phyloP scores from a whole-genome alignment of 2,797 vertebrate genomes.

The Craterocephalus amniculus region DNA sequence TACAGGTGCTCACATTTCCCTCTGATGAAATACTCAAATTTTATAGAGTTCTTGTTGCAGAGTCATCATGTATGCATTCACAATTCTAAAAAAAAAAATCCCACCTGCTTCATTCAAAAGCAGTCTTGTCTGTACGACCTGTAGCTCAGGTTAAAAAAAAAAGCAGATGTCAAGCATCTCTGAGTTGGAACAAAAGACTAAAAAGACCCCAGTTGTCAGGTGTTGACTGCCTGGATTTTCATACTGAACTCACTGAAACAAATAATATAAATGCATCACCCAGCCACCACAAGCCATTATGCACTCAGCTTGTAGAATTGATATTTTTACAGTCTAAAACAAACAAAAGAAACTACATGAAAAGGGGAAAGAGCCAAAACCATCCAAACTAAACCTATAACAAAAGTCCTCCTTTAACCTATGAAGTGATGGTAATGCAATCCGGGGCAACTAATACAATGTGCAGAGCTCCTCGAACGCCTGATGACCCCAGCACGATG shows the following conservation, averaged over 20 bases:
- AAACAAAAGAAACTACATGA: conserved; percentile 44
- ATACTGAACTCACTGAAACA: conserved; percentile 38
- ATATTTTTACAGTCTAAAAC: conserved; percentile 52
- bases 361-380: conserved; percentile 34
- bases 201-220: conserved; percentile 25
- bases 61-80: not conserved
- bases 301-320: conserved; percentile 42
- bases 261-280: conserved; percentile 48
- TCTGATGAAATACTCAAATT: conserved; percentile 8
- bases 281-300: conserved; percentile 42
- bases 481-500: conserved; percentile 53
- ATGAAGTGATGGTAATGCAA: conserved; percentile 45
- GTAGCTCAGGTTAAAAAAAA: conserved; percentile 32
- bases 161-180: conserved; percentile 18
- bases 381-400: conserved; percentile 52
- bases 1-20: conserved; percentile 8
- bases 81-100: conserved; percentile 3
- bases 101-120: conserved; percentile 26
- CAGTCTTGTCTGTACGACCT: conserved; percentile 17
- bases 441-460: conserved; percentile 44
- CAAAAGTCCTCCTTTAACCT: conserved; percentile 60
- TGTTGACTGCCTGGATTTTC: conserved; percentile 37
- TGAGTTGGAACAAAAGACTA: conserved; percentile 29
- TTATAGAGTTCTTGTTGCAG: not conserved
- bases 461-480: conserved; percentile 62